Evolutionary conservation across 1,140 invertebrate genomes (phyloP).

Genomic region (Listronotus oregonensis): DNA sequence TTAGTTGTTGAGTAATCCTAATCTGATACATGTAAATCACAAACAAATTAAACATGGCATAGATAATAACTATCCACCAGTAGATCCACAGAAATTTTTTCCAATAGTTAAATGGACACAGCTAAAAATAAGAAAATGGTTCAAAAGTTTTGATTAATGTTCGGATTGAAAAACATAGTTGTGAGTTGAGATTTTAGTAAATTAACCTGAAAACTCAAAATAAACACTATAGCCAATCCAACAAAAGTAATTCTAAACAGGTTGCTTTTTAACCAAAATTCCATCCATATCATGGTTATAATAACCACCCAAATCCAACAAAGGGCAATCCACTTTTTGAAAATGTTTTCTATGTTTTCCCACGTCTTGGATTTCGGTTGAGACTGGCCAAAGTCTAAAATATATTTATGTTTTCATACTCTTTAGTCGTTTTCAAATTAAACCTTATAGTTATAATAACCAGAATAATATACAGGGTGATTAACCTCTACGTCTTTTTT

Average conservation of each 20-base stretch:
- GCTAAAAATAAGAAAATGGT: conserved; percentile 1
- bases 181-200: no score
- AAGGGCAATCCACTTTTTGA: conserved; percentile 8
- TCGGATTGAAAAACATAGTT: no score
- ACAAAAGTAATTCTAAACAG: conserved; percentile 16
- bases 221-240: conserved; percentile 8
- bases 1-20: background rate
- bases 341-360: background rate
- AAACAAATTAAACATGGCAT: conserved; percentile 27
- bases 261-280: conserved; percentile 14
- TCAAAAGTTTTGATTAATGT: no score
- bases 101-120: conserved; percentile 19
- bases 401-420: no score
- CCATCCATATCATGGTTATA: conserved; percentile 20
- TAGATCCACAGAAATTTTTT: conserved; percentile 26
- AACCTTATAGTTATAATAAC: no score
- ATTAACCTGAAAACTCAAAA: conserved; percentile 22
- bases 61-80: conserved; percentile 30
- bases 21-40: conserved; percentile 27
- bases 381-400: conserved; percentile 5
- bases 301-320: conserved; percentile 28
- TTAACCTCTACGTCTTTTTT: no score
- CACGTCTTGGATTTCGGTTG: background rate
- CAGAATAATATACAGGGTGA: no score
- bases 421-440: no score